phyloP scores from a whole-genome alignment of 30 jellyfish, hydroid and myxozoan genomes.

The Haliclystus octoradiatus region DNA sequence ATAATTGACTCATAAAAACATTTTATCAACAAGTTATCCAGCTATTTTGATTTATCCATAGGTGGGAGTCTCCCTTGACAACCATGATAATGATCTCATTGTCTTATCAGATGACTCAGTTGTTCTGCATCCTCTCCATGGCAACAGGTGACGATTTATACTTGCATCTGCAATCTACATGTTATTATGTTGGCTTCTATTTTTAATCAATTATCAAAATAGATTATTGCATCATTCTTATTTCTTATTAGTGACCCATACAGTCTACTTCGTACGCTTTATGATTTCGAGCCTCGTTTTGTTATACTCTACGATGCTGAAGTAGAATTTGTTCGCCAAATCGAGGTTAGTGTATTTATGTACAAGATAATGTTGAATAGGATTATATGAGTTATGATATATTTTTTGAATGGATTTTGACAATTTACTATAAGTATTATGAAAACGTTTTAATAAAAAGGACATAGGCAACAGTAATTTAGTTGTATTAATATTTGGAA shows the following conservation, averaged over 20 bases:
- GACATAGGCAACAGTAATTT: no score
- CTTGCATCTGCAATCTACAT: not conserved
- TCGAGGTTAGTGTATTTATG: slow-evolving; percentile 48
- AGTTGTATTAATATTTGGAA: no score
- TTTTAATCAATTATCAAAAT: not conserved
- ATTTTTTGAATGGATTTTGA: no score
- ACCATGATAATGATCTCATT: no score
- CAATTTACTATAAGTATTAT: no score
- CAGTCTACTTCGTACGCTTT: slow-evolving; percentile 45
- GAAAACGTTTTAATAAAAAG: no score
- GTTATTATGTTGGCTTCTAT: not conserved
- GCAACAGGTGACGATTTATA: slow-evolving; percentile 33
- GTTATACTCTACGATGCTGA: slow-evolving; percentile 81
- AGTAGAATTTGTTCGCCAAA: slow-evolving; percentile 80
- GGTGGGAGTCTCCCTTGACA: no score
- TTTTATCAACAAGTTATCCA: no score
- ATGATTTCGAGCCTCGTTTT: slow-evolving; percentile 66
- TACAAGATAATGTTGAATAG: no score
- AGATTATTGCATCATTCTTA: not conserved
- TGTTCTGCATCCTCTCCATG: slow-evolving; percentile 60
- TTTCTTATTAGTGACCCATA: slow-evolving; percentile 38
- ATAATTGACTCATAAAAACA: no score
- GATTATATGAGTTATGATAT: no score
- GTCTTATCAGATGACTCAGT: slow-evolving; percentile 36
- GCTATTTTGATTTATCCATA: no score